Evolutionary conservation across 2,113 vertebrate species (phyloP), one percentile per base, ranked within the genome.

Genomic region (Cebidichthys violaceus): DNA sequence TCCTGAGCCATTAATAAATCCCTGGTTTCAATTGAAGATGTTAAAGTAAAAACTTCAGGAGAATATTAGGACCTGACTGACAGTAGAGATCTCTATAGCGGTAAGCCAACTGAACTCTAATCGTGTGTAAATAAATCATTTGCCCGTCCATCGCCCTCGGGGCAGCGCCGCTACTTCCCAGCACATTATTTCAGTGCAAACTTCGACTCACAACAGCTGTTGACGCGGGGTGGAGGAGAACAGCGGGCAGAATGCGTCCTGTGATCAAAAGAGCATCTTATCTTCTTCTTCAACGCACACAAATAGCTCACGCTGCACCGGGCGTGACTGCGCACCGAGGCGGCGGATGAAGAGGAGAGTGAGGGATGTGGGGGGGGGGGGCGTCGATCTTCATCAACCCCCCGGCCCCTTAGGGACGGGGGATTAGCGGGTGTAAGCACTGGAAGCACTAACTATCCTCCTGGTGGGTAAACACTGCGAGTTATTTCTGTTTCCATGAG

Each of bases 241-340:
- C 70, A 87, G 75, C 57, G 29, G 68, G 72, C 59, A 20, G 59
- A 39, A 62, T 1, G 54, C 57, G 31, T 77, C 84, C 72, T 33
- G 41, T 39, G 75, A 86, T 92, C 88, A 87, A 59, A 82, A 72
- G 80, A 75, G 27, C 80, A 66, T 87, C 80, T 87, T 24, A 62
- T 85, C 37, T 65, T 35, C 61, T 74, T 24, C 50, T 45, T 47
- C 47, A 15, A 62, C 71, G n/a, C 52, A 64, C 50, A 57, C 61
- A 13, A 3, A 14, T 4, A 61, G 69, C 73, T 68, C 79, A 55
- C 20, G 55, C 70, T 81, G 55, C 64, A 82, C 43, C 68, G 4
- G 65, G 41, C 73, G 76, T 90, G 88, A 84, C 87, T 78, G 33
- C 4, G 69, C 82, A 88, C 76, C 15, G 2, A 76, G 68, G 72